A percentile compares a stretch with the other conserved stretches of the same genome.
phyloP scores from a whole-genome alignment of 2,113 vertebrate species.

The Nanorana parkeri region DNA sequence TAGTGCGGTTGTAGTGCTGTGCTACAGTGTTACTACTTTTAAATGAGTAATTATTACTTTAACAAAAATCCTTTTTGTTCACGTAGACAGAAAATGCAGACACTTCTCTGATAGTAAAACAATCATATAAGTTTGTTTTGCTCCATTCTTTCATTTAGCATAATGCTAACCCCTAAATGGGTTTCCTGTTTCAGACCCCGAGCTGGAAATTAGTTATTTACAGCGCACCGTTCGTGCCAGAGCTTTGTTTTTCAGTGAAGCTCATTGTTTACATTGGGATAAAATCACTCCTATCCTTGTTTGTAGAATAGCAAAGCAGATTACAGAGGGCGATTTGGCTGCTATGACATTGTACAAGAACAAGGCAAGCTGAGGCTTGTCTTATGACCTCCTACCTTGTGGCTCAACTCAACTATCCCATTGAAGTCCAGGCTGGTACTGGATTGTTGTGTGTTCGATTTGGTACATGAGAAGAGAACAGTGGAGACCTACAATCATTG shows the following conservation, averaged over 20 bases:
- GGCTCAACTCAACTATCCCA: neutral
- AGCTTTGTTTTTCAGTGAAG: neutral
- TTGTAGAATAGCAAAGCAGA: neutral
- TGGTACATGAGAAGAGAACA: conserved; percentile 20
- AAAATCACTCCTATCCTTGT: neutral
- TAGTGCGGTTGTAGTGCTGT: too few relatives aligned
- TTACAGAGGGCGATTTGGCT: conserved; percentile 12
- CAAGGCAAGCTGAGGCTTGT: conserved; percentile 42
- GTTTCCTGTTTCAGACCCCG: neutral
- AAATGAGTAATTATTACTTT: too few relatives aligned
- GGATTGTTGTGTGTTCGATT: conserved; percentile 8
- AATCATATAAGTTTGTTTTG: too few relatives aligned
- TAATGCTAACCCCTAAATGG: too few relatives aligned
- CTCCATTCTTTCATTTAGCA: too few relatives aligned
- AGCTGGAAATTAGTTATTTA: neutral
- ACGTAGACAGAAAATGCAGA: too few relatives aligned
- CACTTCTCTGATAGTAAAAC: too few relatives aligned
- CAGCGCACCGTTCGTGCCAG: neutral
- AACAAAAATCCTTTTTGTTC: too few relatives aligned
- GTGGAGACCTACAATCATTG: conserved; percentile 10
- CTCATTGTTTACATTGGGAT: conserved; percentile 20
- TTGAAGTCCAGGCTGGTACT: conserved; percentile 7
- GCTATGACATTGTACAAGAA: conserved; percentile 1
- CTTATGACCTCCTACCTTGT: conserved; percentile 2
- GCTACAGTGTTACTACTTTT: too few relatives aligned